Percentiles rank a stretch among this genome's conserved stretches.
These are phyloP conservation scores for Drosophila erecta DNA, from an alignment of 1,140 invertebrate species.

Conservation along the genomic window DNA sequence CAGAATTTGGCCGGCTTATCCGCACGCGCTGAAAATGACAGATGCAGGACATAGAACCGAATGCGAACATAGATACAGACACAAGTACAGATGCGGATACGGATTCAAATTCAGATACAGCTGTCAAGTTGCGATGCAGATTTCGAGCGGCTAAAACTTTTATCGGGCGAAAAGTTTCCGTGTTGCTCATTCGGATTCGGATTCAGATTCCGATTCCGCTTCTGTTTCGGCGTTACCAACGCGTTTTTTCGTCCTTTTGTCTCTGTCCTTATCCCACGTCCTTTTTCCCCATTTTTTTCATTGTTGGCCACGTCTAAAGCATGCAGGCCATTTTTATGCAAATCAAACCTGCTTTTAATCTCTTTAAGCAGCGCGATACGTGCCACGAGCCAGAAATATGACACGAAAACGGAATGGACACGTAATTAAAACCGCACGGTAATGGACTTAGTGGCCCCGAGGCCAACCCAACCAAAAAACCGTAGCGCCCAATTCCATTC, in stretches of 20 bases:
- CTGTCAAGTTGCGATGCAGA: conserved; percentile 27
- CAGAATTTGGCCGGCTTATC: conserved; percentile 48
- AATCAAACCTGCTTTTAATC: conserved; percentile 74
- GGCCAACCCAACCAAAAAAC: background rate
- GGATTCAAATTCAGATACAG: conserved; percentile 25
- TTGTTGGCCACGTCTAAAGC: conserved; percentile 18
- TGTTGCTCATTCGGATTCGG: conserved; percentile 24
- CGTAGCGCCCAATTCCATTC: background rate
- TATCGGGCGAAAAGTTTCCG: conserved; percentile 51
- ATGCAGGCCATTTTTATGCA: conserved; percentile 72
- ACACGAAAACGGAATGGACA: conserved; percentile 67
- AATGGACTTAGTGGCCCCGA: conserved; percentile 57
- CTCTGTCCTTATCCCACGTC: conserved; percentile 3
- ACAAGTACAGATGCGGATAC: background rate
- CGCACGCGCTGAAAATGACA: conserved; percentile 48
- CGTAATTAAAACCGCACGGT: conserved; percentile 76
- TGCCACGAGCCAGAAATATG: conserved; percentile 57
- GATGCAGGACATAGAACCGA: conserved; percentile 12
- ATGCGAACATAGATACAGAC: background rate
- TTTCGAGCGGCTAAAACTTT: conserved; percentile 38
- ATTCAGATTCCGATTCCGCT: conserved; percentile 2
- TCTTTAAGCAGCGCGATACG: conserved; percentile 60
- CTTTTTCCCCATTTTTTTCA: background rate
- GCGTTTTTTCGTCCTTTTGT: conserved; percentile 35
- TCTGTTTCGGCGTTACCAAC: conserved; percentile 10